phyloP scores from a whole-genome alignment of 2,113 vertebrate species.

The Macrotus californicus region DNA sequence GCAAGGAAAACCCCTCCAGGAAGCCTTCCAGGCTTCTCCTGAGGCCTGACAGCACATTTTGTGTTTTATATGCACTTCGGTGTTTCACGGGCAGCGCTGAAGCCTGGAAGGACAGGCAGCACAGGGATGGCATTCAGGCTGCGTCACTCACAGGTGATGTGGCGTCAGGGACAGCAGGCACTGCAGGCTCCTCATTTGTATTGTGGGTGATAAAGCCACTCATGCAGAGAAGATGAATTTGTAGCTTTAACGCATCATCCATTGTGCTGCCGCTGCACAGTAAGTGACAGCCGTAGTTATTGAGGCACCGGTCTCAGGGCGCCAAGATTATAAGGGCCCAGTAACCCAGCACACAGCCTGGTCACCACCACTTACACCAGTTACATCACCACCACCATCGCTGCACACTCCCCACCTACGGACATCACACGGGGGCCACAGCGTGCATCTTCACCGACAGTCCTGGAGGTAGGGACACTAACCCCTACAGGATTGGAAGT shows the following conservation, averaged over 20 bases:
- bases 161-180: background rate
- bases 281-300: background rate
- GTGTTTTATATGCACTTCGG: background rate
- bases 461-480: background rate
- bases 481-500: background rate
- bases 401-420: no score
- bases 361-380: background rate
- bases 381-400: no score
- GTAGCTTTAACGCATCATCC: background rate
- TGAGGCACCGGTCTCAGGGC: background rate
- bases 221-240: background rate
- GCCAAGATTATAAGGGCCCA: background rate
- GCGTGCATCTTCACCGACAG: background rate
- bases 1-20: background rate
- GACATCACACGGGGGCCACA: accelerated
- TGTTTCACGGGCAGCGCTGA: background rate
- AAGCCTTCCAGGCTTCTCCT: background rate
- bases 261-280: background rate
- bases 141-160: background rate
- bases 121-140: background rate
- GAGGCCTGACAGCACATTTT: background rate
- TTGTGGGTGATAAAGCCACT: background rate
- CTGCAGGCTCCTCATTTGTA: background rate
- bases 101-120: background rate
- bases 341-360: background rate